Conservation (phyloP, 1,140 invertebrate genomes). For the Plectus sambesii region DNA sequence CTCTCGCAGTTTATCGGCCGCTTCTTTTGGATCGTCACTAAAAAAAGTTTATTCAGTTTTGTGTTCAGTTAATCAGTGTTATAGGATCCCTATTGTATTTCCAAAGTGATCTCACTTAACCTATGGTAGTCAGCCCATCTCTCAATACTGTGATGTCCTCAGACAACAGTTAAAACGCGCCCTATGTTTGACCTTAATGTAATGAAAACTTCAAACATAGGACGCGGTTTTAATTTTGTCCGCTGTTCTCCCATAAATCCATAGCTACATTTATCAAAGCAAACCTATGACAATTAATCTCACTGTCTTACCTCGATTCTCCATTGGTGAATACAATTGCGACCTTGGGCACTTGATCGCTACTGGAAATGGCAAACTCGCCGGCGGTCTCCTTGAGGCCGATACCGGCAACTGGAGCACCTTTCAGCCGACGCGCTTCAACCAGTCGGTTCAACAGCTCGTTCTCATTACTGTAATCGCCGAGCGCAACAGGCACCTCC, state of each 20-base stretch:
- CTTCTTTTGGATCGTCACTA: slow-evolving; percentile 20
- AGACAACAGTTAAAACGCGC: no score
- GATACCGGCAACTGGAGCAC: slow-evolving; percentile 31
- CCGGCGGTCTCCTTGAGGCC: slow-evolving; percentile 36
- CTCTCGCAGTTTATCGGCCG: slow-evolving; percentile 28
- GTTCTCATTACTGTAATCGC: slow-evolving; percentile 36
- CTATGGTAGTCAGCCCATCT: no score
- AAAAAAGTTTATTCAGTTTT: slow-evolving; percentile 15
- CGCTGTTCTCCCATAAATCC: no score
- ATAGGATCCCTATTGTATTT: no score
- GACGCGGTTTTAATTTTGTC: no score
- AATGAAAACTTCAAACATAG: no score
- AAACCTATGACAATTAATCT: no score
- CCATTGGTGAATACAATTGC: slow-evolving; percentile 44
- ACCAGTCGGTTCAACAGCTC: slow-evolving; percentile 34
- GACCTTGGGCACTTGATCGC: slow-evolving; percentile 20
- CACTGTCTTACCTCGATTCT: slow-evolving; percentile 24
- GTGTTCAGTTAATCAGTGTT: no score
- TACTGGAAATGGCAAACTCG: slow-evolving; percentile 38
- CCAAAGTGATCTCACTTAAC: no score
- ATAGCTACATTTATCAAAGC: no score
- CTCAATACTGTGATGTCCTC: no score
- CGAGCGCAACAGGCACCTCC: slow-evolving; percentile 36
- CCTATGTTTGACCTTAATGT: no score
- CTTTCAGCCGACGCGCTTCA: slow-evolving; percentile 38